Evolutionary conservation across 2,113 vertebrate species (phyloP).

Genomic region (Ciconia boyciana): DNA sequence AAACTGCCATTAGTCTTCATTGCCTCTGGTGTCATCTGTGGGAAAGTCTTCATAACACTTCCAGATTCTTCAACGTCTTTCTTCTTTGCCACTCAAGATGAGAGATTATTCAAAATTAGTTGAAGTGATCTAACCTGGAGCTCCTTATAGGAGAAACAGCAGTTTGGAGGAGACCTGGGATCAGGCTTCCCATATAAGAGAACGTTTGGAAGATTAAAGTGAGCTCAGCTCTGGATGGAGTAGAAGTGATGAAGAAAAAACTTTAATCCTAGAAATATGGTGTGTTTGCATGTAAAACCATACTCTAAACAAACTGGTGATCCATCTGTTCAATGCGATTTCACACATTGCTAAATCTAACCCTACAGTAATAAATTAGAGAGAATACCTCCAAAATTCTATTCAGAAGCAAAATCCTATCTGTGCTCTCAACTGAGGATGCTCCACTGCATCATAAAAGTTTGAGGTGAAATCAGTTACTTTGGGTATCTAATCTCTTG

Average conservation of each 20-base stretch:
- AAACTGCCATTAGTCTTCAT: background rate
- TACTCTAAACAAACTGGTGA: background rate
- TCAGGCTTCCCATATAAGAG: background rate
- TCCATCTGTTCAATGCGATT: background rate
- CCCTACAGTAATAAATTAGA: background rate
- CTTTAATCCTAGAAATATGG: background rate
- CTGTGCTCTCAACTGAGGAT: background rate
- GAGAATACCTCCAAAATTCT: background rate
- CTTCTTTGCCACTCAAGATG: background rate
- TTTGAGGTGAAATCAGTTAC: background rate
- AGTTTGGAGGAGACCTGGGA: background rate
- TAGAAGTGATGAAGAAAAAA: background rate
- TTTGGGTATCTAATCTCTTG: background rate
- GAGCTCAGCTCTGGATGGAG: background rate
- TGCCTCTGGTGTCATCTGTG: background rate
- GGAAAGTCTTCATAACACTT: background rate
- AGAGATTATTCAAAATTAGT: background rate
- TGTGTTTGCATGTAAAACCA: background rate
- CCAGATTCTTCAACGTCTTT: background rate
- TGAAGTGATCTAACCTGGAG: background rate
- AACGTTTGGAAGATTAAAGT: background rate
- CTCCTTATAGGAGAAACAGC: background rate
- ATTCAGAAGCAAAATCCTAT: background rate
- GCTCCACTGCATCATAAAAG: background rate
- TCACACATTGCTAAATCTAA: background rate